phyloP scores from a whole-genome alignment of 2,113 vertebrate genomes.

The Aramus guarauna region DNA sequence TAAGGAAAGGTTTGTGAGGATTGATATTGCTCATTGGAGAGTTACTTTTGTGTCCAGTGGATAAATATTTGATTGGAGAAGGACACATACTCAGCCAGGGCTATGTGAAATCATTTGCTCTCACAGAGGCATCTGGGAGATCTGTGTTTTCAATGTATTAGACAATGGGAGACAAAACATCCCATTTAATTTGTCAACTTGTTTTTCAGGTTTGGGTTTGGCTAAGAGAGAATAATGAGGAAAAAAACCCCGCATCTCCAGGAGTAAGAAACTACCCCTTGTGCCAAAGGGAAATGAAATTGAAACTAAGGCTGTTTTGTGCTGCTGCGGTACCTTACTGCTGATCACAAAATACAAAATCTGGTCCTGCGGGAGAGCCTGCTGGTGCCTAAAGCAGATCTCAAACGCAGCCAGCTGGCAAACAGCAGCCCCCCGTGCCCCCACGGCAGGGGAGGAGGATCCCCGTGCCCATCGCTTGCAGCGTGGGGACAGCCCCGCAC shows the following conservation, averaged over 20 bases:
- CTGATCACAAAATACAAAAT: background rate
- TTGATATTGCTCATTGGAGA: conserved; percentile 68
- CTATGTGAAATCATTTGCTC: background rate
- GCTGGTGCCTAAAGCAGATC: accelerated
- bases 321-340: background rate
- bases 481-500: accelerated
- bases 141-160: background rate
- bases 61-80: conserved; percentile 65
- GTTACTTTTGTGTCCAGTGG: conserved; percentile 67
- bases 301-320: background rate
- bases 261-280: background rate
- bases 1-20: conserved; percentile 66
- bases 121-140: background rate
- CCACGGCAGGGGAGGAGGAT: accelerated
- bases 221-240: background rate
- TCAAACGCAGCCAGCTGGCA: accelerated
- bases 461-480: background rate
- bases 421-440: background rate
- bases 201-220: conserved; percentile 54
- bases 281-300: conserved; percentile 3
- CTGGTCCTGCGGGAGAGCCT: background rate
- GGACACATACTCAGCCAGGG: background rate
- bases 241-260: background rate
- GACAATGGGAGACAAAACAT: conserved; percentile 18
- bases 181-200: conserved; percentile 42